Evolutionary conservation across 2,888 invertebrate genomes (phyloP).

Genomic region (Leptinotarsa peninsularis): DNA sequence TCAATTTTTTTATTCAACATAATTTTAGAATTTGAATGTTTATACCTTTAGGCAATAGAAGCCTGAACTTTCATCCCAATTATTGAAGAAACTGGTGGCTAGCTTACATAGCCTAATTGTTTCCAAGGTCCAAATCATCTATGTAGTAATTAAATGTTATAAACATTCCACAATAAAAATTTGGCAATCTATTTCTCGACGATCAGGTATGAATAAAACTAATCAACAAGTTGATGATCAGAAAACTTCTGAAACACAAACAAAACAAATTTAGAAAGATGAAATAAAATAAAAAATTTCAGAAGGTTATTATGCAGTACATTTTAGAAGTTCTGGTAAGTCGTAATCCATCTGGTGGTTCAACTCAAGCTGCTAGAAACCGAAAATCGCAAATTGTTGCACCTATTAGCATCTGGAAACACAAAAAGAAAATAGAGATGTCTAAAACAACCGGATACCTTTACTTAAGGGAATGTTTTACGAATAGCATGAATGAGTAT

Average conservation of each 20-base stretch:
- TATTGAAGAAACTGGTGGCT: too few species aligned
- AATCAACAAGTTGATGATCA: conserved; percentile 3
- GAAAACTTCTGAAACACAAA: conserved; percentile 46
- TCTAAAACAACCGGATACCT: conserved; percentile 57
- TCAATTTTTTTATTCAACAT: too few species aligned
- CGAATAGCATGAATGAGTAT: conserved; percentile 51
- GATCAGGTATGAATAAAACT: not conserved
- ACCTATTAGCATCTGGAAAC: conserved; percentile 67
- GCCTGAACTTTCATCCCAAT: too few species aligned
- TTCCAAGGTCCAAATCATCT: too few species aligned
- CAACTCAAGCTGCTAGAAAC: conserved; percentile 55
- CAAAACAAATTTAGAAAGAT: conserved; percentile 34
- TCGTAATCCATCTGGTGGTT: conserved; percentile 52
- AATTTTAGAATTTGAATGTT: too few species aligned
- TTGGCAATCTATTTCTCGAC: not conserved
- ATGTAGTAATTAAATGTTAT: not conserved
- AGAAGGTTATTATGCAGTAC: conserved; percentile 47
- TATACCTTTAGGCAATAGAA: too few species aligned
- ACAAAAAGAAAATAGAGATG: conserved; percentile 68
- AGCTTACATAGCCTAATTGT: too few species aligned
- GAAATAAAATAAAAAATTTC: conserved; percentile 37
- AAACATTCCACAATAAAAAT: not conserved
- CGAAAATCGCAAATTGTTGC: conserved; percentile 56
- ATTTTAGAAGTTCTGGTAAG: conserved; percentile 54
- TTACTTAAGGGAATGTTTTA: conserved; percentile 36